Evolutionary conservation across 2,888 invertebrate genomes (phyloP), one percentile per base, ranked within the genome.

Genomic region (Argyresthia albistria): DNA sequence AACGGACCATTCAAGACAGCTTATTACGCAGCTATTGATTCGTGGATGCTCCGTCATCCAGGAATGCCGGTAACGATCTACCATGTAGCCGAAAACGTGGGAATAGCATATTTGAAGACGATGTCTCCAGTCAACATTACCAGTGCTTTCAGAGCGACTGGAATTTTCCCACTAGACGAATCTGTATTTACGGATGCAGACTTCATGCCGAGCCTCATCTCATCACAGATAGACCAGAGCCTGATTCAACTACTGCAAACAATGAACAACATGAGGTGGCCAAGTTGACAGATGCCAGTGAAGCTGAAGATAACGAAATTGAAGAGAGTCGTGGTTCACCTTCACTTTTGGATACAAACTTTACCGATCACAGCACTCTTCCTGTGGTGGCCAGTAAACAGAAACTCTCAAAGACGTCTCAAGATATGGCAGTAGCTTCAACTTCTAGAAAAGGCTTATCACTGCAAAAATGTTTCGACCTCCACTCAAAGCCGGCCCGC

Each of bases 61-160:
- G 77, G 77, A 6, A 67, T 66, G 57, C 59, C 69, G 25, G 60
- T 75, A 9, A 67, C 70, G 2, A 77, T 80, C 50, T 76, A 77
- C 58, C 65, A 78, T 46, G 55, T 73, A 50, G 66, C 63, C 6
- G 66, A 63, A 54, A 54, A 59, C 49, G 55, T 66, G 8, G 62
- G 60, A 52, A 47, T 37, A 14, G 67, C 70, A 6, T 64, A 60
- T 54, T 57, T 58, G 50, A 59, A 62, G 35, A 61, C 65, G n/a
- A 61, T 65, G n/a, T 69, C 63, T 7, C 79, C 80, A 52, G 55
- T 8, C 49, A 64, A 64, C 49, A 60, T 61, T 16, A 50, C 43
- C 14, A 57, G 49, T 35, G 12, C 61, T 2, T 63, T 60, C 53
- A 47, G 35, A 47, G 59, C 58, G 49, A 58, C 58, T 54, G 62